These are phyloP conservation scores for Oedothorax gibbosus DNA, from an alignment of 1,140 invertebrate genomes.

Conservation along the genomic window DNA sequence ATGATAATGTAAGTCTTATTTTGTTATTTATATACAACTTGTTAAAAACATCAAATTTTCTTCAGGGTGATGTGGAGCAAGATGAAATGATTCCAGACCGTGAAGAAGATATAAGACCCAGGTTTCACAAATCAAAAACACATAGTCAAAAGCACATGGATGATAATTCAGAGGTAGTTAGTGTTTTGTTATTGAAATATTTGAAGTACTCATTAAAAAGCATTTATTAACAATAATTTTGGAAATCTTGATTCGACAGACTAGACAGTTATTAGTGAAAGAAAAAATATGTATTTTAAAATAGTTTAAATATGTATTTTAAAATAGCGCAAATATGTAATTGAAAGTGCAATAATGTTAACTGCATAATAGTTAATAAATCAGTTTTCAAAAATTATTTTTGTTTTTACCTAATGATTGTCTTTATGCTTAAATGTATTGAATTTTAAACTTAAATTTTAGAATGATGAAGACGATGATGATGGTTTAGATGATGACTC, in stretches of 20 bases:
- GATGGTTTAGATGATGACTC: slow-evolving; percentile 86
- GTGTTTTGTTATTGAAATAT: not conserved
- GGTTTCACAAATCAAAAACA: slow-evolving; percentile 94
- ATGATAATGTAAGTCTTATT: not conserved
- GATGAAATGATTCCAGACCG: slow-evolving; percentile 97
- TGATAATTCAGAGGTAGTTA: slow-evolving; percentile 62
- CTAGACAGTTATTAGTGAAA: no score
- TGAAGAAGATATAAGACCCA: slow-evolving; percentile 96
- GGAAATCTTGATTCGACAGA: no score
- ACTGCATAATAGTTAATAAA: no score
- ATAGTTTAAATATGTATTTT: no score
- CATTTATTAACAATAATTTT: not conserved
- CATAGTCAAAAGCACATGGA: slow-evolving; percentile 73
- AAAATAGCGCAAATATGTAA: no score
- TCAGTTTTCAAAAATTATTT: no score
- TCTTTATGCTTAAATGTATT: not conserved
- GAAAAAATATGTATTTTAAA: no score
- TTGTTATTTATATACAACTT: not conserved
- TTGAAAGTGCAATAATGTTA: no score
- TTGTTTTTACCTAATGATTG: no score
- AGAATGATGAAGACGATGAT: slow-evolving; percentile 80
- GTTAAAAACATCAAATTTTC: not conserved
- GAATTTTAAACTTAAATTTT: slow-evolving; percentile 5
- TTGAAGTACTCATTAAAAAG: not conserved
- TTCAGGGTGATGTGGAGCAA: slow-evolving; percentile 81